Conservation (phyloP, 2,797 vertebrate genomes). For the Fratercula arctica region DNA sequence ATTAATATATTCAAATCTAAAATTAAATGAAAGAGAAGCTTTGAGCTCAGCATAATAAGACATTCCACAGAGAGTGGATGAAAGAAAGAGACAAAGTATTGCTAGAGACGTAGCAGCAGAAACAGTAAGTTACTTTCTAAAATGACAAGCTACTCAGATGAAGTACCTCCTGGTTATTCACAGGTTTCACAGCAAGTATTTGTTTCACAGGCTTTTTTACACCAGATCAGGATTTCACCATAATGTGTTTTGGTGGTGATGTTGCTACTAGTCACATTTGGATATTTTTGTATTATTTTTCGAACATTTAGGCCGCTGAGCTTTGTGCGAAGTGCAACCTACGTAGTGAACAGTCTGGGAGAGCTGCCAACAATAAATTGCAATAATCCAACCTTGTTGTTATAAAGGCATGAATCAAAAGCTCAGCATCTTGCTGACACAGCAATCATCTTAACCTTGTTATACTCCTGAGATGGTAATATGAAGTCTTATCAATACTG, state of each 20-base stretch:
- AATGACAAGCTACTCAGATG: background rate
- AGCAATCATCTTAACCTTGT: slow-evolving; percentile 77
- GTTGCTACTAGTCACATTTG: background rate
- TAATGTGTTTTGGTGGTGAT: background rate
- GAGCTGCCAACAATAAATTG: slow-evolving; percentile 76
- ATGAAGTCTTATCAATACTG: slow-evolving; percentile 75
- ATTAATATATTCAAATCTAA: background rate
- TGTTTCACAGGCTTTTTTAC: slow-evolving; percentile 18
- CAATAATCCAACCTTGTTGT: slow-evolving; percentile 75
- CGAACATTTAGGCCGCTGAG: slow-evolving; percentile 41
- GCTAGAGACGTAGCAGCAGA: background rate
- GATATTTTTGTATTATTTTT: slow-evolving; percentile 48
- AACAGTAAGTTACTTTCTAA: background rate
- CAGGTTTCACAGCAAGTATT: slow-evolving; percentile 6
- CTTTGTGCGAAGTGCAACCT: slow-evolving; percentile 61
- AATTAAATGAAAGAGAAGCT: background rate
- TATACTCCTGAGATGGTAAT: slow-evolving; percentile 74
- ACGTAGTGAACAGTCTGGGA: slow-evolving; percentile 70
- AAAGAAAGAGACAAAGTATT: background rate
- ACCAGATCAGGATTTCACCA: slow-evolving; percentile 8
- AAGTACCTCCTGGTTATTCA: background rate
- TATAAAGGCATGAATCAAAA: slow-evolving; percentile 77
- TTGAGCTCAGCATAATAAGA: background rate
- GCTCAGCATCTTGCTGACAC: slow-evolving; percentile 75
- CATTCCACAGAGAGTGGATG: background rate